Evolutionary conservation across 1,140 invertebrate species (phyloP), one percentile per base, ranked within the genome.

Genomic region (Drosophila bifasciata): DNA sequence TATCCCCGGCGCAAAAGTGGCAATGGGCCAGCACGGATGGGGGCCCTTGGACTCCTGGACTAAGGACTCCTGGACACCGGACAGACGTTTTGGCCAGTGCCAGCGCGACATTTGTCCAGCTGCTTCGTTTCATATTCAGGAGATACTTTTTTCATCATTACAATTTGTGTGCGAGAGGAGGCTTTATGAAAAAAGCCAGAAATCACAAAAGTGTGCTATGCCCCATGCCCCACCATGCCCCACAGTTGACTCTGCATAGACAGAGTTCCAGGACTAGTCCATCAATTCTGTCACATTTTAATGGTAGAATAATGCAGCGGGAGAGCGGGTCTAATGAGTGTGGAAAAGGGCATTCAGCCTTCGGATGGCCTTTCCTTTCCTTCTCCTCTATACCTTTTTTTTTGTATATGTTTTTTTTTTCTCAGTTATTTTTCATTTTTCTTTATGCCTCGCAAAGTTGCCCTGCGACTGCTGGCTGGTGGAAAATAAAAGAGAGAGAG

Each of bases 91-190:
- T 44, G 16, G 55, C 49, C 39, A n/a, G 48, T n/a, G n/a, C 9
- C n/a, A 51, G 6, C 11, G 51, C 55, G 55, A 75, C 81, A 81
- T 86, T 83, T 88, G 79, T 88, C 71, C 83, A 88, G 83, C 75
- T 88, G 83, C 84, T 76, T 88, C 83, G 89, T 88, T 88, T 88
- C 71, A 84, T 89, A 88, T 88, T 88, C 83, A 88, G 62, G 50
- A 88, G 83, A 69, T 79, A 68, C 73, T 88, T 88, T 71, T 88
- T 76, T 53, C 71, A 67, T 75, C 77, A 72, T 75, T 77, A 86
- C 64, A 64, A 79, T 63, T 67, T 62, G 64, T 64, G 63, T 44
- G 32, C 32, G 32, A 36, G n/a, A n/a, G n/a, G n/a, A n/a, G 32
- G 52, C 48, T 58, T 52, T 60, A 66, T 60, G 46, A 66, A 62